Base-by-base conservation (phyloP, 2,797 vertebrate species). In the Epinephelus coioides region DNA sequence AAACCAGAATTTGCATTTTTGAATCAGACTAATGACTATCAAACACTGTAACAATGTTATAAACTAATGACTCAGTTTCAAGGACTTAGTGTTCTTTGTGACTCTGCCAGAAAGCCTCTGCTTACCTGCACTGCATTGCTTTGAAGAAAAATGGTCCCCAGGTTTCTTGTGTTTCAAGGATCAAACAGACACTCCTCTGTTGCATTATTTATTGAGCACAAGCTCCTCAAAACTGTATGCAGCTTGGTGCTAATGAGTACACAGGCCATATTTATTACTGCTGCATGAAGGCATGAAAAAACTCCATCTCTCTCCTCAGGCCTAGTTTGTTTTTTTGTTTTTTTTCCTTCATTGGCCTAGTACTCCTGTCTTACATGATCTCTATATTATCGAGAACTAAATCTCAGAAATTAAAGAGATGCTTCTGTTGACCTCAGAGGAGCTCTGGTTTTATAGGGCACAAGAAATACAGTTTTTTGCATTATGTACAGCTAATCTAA, bases 141-240 rank as follows among this genome's bases (percentile, higher is more conserved):
- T 90, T 91, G 71, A 89, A 88, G 82, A 69, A 84, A 91, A 92
- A 88, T 76, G 81, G 85, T 90, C 79, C 81, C 85, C 70, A 54
- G 83, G 64, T 88, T 90, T 89, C 53, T 74, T 3, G 77, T 78
- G 89, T 90, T 89, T 89, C 83, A 83, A 78, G 80, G 89, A 93
- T 92, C 90, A 93, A 91, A 92, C 86, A 91, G 76, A 78, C 49
- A 54, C 83, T 72, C 74, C 81, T 72, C 66, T 77, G 44, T 79
- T 93, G 86, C 88, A 89, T 91, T 92, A 91, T 92, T 92, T 91
- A 92, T 91, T 78, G 87, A 86, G 69, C 85, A 72, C 75, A 7
- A 76, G 78, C 84, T 78, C 64, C 83, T 76, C 73, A 81, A 82
- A 87, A 85, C 81, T 78, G 78, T 76, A 74, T 74, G 69, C 78